Percentiles rank a stretch among this genome's conserved stretches.
Conservation (phyloP, 2,797 vertebrate genomes). For the Mus minutoides region DNA sequence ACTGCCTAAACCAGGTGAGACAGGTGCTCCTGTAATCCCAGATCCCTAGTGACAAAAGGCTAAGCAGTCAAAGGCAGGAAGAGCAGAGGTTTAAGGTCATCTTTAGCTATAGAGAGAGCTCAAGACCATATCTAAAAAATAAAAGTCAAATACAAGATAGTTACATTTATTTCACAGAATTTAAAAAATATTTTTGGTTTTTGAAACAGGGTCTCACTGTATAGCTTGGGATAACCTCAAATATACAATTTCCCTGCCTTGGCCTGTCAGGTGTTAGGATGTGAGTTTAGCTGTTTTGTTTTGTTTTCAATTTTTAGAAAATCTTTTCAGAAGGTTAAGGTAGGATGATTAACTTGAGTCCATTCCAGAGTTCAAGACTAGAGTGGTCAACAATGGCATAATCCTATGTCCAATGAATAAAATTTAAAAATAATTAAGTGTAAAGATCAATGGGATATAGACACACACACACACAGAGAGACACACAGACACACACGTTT, state of each 20-base stretch:
- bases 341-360: not conserved
- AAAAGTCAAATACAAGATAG: not conserved
- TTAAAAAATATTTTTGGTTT: not conserved
- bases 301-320: not conserved
- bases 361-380: not conserved
- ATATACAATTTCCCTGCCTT: not conserved
- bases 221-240: not conserved
- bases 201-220: not conserved
- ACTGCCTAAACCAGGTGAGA: not conserved
- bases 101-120: not conserved
- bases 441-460: not conserved
- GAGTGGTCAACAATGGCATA: not conserved
- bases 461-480: not conserved
- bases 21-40: no score
- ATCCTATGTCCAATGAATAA: not conserved
- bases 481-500: not conserved
- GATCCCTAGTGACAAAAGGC: not conserved
- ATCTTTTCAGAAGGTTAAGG: not conserved
- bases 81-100: not conserved
- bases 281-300: not conserved
- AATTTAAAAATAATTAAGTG: not conserved
- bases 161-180: not conserved
- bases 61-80: not conserved
- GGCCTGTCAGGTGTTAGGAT: not conserved
- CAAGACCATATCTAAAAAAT: not conserved